phyloP scores from a whole-genome alignment of 2,888 invertebrate genomes.

The Caenorhabditis imperialis region DNA sequence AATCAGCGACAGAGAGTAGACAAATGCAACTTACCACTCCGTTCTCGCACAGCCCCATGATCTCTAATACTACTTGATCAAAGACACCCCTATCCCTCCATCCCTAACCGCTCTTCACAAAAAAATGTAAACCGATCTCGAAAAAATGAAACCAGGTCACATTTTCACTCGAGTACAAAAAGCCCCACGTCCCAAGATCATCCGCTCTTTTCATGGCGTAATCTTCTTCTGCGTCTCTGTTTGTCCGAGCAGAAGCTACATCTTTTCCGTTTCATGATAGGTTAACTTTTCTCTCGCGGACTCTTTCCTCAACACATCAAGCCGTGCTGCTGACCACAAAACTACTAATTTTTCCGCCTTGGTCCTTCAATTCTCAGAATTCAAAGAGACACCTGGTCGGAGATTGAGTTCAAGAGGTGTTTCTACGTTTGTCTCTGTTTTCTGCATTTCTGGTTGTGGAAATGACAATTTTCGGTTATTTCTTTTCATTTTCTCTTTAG shows the following conservation, averaged over 20 bases:
- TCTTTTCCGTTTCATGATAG: background rate
- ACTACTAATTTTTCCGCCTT: no score
- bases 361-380: background rate
- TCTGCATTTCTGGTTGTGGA: no score
- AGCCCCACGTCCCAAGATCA: conserved; percentile 15
- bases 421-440: no score
- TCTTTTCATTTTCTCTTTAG: conserved; percentile 1
- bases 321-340: no score
- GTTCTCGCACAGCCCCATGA: background rate
- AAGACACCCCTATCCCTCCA: conserved; percentile 8
- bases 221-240: background rate
- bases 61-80: background rate
- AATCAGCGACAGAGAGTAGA: conserved; percentile 12
- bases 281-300: background rate
- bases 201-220: conserved; percentile 24
- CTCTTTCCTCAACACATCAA: no score
- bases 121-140: conserved; percentile 34
- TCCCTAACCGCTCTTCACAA: conserved; percentile 15
- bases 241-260: conserved; percentile 32
- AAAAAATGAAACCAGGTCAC: conserved; percentile 24
- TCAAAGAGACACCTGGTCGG: conserved; percentile 15
- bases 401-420: no score
- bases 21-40: conserved; percentile 9
- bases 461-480: no score
- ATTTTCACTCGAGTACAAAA: conserved; percentile 8